Base-by-base conservation (phyloP, 2,797 vertebrate species). In the Catamblyrhynchus diadema region DNA sequence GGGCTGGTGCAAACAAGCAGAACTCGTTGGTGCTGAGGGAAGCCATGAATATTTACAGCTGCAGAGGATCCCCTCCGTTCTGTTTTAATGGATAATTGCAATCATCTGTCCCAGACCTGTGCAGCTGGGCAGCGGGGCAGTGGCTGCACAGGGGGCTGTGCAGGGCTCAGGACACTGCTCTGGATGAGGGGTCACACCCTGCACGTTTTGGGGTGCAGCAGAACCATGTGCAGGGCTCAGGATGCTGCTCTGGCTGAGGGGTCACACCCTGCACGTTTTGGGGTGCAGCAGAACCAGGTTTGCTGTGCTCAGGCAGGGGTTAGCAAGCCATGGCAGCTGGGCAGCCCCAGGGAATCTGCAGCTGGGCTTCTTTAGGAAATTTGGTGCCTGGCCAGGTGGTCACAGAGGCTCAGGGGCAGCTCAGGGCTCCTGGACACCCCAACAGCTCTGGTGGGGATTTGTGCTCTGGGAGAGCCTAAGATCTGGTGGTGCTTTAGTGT, bases 241-340 rank as follows among this genome's bases (percentile, higher is more conserved):
- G 42, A 10, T 20, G 42, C 42, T 44, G 10, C 30, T n/a, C 6
- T 27, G 39, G 30, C 7, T 24, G n/a, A 3, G 1, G 25, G 6
- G 6, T 56, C 69, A 4, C 4, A 8, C 10, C n/a, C 27, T 12
- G 32, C 3, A 48, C 24, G 1, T 23, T 57, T 42, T 41, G 39
- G 35, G 42, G 12, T 11, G 1, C 30, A 32, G 1, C 20, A 53
- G 61, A n/a, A 16, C 0, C 0, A 3, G 1, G 21, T 15, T 60
- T 42, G 20, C 8, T 25, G 32, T 20, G 42, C 39, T 16, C 59
- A 33, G 42, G 21, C 19, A 2, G 2, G 39, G 6, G 4, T n/a
- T 48, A 10, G 5, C 24, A 5, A 12, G 13, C 9, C 44, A 2
- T 0, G 0, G 66, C 3, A 27, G 39, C 12, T 37, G 60, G 9